A percentile compares a stretch with the other conserved stretches of the same genome.
phyloP scores from a whole-genome alignment of 2,888 invertebrate genomes.

The Anarsia innoxiella region DNA sequence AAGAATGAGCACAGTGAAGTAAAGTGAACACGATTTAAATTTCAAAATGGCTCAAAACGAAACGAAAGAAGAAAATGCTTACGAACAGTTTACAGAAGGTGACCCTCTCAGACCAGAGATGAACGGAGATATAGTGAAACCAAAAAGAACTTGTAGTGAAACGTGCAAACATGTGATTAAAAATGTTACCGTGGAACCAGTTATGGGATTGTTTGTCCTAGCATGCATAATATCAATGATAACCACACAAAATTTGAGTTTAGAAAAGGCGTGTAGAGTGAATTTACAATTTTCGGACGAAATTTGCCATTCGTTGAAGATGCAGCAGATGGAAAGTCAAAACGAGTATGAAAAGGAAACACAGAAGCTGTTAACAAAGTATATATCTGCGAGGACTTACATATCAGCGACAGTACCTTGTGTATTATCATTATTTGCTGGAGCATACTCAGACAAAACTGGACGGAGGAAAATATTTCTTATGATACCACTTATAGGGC shows the following conservation, averaged over 20 bases:
- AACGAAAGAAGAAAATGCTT: no score
- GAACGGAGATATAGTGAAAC: no score
- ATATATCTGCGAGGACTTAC: slow-evolving; percentile 86
- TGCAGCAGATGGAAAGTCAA: slow-evolving; percentile 75
- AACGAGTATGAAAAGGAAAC: slow-evolving; percentile 73
- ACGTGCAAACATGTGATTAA: slow-evolving; percentile 25
- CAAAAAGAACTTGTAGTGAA: no score
- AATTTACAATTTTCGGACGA: slow-evolving; percentile 81
- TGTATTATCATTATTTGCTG: slow-evolving; percentile 84
- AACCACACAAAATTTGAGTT: slow-evolving; percentile 85
- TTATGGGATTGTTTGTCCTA: slow-evolving; percentile 40
- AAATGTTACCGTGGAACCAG: slow-evolving; percentile 54
- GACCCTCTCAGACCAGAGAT: no score
- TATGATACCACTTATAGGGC: slow-evolving; percentile 81
- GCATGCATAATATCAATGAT: slow-evolving; percentile 70
- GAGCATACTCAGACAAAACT: slow-evolving; percentile 81
- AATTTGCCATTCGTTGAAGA: slow-evolving; percentile 82
- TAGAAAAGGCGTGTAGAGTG: slow-evolving; percentile 90
- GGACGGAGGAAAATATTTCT: slow-evolving; percentile 84
- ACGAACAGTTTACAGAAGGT: no score
- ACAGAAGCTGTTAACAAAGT: slow-evolving; percentile 81
- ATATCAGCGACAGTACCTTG: slow-evolving; percentile 86
- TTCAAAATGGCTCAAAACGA: no score
- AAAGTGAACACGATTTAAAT: no score
- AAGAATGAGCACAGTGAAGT: no score